Base-by-base conservation (phyloP, 2,113 vertebrate genomes). In the Tragelaphus buxtoni region DNA sequence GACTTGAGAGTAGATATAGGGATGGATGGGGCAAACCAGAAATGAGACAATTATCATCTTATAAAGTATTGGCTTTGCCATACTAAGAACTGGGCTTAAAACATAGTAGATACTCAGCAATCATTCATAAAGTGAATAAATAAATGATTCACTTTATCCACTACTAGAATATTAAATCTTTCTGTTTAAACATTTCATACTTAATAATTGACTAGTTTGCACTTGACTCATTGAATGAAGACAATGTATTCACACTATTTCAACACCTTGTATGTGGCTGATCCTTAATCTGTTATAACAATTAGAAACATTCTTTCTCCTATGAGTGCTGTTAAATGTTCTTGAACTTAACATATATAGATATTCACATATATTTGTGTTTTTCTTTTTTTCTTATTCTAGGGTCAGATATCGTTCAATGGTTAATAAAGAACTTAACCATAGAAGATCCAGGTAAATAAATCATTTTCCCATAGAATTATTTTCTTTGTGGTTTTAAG, bases 331-430 rank as follows among this genome's bases (percentile, higher is more conserved):
- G 14, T 90, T 61, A 18, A 55, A 7, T 35, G 24, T 92, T 95
- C 72, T 95, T 93, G 76, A 96, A 74, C 1, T 63, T 88, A 92
- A 74, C 7, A 47, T 76, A 1, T 72, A 7, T 63, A 77, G 92
- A 88, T 86, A 69, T 92, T 97, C n/a, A 98, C 97, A 53, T 72
- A 12, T 97, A 49, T 98, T 97, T 97, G 92, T 96, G 42, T 97
- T 98, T 98, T 80, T 95, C 80, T 94, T 91, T 91, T 95, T 93
- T 96, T 90, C 65, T 95, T 93, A 90, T 99, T 98, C 89, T 98
- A 99, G 99, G 99, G 98, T 99, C 99, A 97, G 99, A 99, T 91
- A 99, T 99, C 98, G 99, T 99, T 98, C 99, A 99, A 47, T 99
- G 99, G 99, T 99, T 99, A 99, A 99, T 99, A 95, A 99, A 99